Evolutionary conservation across 2,888 invertebrate genomes (phyloP).

Genomic region (Drosophila aldrichi): DNA sequence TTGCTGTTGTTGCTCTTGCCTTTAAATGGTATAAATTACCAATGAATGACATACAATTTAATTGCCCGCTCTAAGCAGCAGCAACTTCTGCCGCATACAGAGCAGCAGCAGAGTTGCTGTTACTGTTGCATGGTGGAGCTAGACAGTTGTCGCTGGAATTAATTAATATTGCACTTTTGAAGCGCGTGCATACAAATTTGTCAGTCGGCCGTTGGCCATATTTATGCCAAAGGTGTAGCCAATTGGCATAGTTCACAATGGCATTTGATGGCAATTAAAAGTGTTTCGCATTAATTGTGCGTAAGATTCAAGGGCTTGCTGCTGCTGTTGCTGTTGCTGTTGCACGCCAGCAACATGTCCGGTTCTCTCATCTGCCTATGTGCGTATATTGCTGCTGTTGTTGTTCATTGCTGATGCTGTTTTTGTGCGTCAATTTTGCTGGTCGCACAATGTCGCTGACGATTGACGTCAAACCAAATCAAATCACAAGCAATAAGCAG

Average conservation of each 20-base stretch:
- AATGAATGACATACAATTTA: slow-evolving; percentile 85
- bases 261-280: slow-evolving; percentile 77
- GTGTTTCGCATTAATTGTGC: slow-evolving; percentile 69
- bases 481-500: slow-evolving; percentile 35
- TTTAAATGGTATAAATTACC: slow-evolving; percentile 85
- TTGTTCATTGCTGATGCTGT: slow-evolving; percentile 43
- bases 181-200: slow-evolving; percentile 84
- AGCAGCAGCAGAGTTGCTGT: no score
- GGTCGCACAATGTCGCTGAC: slow-evolving; percentile 74
- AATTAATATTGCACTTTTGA: slow-evolving; percentile 82
- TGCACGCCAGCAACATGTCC: slow-evolving; percentile 33
- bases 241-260: slow-evolving; percentile 82
- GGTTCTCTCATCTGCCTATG: slow-evolving; percentile 22
- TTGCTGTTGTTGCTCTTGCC: slow-evolving; percentile 52
- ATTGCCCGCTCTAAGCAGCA: slow-evolving; percentile 80
- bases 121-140: slow-evolving; percentile 29
- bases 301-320: slow-evolving; percentile 45
- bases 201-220: slow-evolving; percentile 69
- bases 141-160: slow-evolving; percentile 78
- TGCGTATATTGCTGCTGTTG: slow-evolving; percentile 24
- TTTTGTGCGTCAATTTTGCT: slow-evolving; percentile 75
- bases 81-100: slow-evolving; percentile 66
- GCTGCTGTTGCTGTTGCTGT: slow-evolving; percentile 12
- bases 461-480: slow-evolving; percentile 76
- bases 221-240: slow-evolving; percentile 77